Base-by-base conservation (phyloP, 2,113 vertebrate species). In the Hypocryptadius cinnamomeus region DNA sequence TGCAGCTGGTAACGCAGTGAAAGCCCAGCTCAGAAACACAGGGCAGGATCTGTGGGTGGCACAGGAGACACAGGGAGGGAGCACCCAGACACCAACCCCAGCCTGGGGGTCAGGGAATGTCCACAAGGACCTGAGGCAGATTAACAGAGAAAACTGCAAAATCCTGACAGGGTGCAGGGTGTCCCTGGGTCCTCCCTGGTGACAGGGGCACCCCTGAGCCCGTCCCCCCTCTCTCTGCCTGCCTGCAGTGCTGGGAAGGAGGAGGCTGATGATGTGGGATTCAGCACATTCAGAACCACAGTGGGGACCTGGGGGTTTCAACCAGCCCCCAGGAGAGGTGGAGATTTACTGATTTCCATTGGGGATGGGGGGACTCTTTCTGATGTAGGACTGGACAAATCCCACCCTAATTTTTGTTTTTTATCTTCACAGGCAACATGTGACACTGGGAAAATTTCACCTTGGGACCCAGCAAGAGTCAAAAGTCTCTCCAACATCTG, bases 181-280 rank as follows among this genome's bases (percentile, higher is more conserved):
- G 20, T 21, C 45, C 22, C 8, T n/a, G 42, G 10, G 42, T 15
- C 35, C 59, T 60, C 61, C 48, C 8, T 7, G 18, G 64, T 0
- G 0, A 39, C 1, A 16, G 25, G n/a, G 37, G 10, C 60, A 51
- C 37, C 23, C 9, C 5, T 31, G 51, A 47, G 54, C 24, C 25
- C 53, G 44, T 48, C 5, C 31, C 25, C 40, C 11, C 8, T 37
- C 0, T 14, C 79, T 22, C 68, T 90, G 57, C 35, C 35, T 85
- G 53, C 20, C 35, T n/a, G 17, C 2, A 0, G 25, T 37, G 70
- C 54, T 87, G 44, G 20, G 30, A 53, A 54, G 44, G 35, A 42
- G 37, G 30, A 65, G 21, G 10, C 15, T 15, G 31, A 4, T 10
- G 39, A 35, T 0, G 0, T n/a, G n/a, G 60, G 37, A 60, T 33